These are phyloP conservation scores for Microctonus brassicae DNA, from an alignment of 2,888 invertebrate species.

Conservation along the genomic window DNA sequence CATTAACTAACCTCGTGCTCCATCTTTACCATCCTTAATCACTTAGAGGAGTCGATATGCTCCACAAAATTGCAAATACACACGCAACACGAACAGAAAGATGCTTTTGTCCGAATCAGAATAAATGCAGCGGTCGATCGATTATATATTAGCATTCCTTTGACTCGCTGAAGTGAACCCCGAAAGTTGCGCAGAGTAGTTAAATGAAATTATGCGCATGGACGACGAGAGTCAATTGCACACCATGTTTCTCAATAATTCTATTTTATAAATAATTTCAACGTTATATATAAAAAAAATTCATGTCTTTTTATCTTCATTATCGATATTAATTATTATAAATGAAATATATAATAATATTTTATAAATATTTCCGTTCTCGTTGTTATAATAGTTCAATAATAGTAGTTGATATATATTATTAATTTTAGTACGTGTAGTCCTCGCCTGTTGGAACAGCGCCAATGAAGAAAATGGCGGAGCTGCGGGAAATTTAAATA, in stretches of 20 bases:
- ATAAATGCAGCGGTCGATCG: conserved; percentile 46
- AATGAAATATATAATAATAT: too few species aligned
- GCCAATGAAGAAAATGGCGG: background rate
- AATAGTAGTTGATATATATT: too few species aligned
- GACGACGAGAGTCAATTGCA: background rate
- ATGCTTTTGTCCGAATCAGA: conserved; percentile 4
- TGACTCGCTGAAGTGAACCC: conserved; percentile 53
- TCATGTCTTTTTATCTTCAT: too few species aligned
- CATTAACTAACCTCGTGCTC: conserved; percentile 62
- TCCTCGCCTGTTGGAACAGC: background rate
- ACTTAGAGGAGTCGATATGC: conserved; percentile 26
- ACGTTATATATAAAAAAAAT: too few species aligned
- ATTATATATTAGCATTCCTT: conserved; percentile 53
- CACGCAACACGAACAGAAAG: background rate
- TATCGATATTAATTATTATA: too few species aligned
- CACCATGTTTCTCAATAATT: too few species aligned
- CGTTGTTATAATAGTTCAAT: too few species aligned
- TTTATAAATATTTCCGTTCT: too few species aligned
- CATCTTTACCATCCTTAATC: conserved; percentile 65
- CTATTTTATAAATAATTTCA: too few species aligned
- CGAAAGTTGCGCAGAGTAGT: conserved; percentile 18
- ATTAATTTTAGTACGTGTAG: conserved; percentile 43
- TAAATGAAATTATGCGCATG: too few species aligned
- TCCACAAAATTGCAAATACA: conserved; percentile 1
- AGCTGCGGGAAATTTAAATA: conserved; percentile 28